Evolutionary conservation across 2,888 invertebrate genomes (phyloP).

Genomic region (Pammene fasciana): DNA sequence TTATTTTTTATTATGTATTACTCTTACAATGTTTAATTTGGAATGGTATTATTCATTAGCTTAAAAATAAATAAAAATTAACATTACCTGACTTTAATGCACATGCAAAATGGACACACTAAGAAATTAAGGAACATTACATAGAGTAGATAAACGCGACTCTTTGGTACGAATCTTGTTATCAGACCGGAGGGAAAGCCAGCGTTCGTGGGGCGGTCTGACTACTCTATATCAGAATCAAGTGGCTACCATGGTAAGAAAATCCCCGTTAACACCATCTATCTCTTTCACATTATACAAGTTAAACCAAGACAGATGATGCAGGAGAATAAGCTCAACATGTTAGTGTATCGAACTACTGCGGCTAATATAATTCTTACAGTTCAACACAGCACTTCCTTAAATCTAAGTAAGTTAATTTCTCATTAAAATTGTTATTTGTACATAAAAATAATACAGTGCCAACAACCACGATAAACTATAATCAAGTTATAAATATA

Average conservation of each 20-base stretch:
- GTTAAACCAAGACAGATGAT: conserved; percentile 11
- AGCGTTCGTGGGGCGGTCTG: conserved; percentile 19
- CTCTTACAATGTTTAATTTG: conserved; percentile 81
- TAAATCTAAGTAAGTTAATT: conserved; percentile 75
- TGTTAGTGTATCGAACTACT: conserved; percentile 20
- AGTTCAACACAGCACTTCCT: conserved; percentile 45
- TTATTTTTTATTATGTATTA: conserved; percentile 75
- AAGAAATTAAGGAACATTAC: conserved; percentile 67
- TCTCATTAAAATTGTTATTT: conserved; percentile 79
- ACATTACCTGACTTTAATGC: conserved; percentile 61
- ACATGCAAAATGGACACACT: conserved; percentile 64
- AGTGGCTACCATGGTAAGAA: conserved; percentile 10
- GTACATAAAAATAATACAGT: conserved; percentile 80
- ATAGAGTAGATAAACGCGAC: conserved; percentile 76
- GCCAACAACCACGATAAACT: conserved; percentile 80
- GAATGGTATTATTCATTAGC: conserved; percentile 80
- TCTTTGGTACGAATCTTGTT: conserved; percentile 76
- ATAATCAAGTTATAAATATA: conserved; percentile 74
- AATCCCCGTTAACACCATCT: neutral
- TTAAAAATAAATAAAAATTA: conserved; percentile 79
- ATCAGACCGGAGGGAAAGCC: conserved; percentile 38
- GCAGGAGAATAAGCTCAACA: conserved; percentile 6
- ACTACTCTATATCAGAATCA: conserved; percentile 31
- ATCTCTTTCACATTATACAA: conserved; percentile 12
- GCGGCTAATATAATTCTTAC: conserved; percentile 35